phyloP scores from a whole-genome alignment of 2,888 invertebrate species.

The Onthophagus sagittarius region DNA sequence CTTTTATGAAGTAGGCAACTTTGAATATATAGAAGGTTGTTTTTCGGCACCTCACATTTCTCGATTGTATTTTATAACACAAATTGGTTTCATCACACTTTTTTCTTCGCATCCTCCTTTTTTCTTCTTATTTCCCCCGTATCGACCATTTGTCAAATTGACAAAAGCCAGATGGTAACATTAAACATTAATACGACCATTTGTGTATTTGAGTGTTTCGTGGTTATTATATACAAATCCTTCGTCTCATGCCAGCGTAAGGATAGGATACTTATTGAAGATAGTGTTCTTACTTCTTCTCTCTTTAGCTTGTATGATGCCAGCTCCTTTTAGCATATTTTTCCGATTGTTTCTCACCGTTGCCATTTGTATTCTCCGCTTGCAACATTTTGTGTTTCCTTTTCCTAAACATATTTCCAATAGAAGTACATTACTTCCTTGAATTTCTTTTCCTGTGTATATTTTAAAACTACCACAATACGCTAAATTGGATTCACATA shows the following conservation, averaged over 20 bases:
- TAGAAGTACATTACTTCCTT: slow-evolving; percentile 23
- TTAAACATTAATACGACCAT: too few species aligned
- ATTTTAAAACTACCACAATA: too few species aligned
- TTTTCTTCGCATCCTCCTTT: neutral
- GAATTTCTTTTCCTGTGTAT: slow-evolving; percentile 20
- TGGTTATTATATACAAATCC: slow-evolving; percentile 11
- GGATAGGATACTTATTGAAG: too few species aligned
- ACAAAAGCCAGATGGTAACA: too few species aligned
- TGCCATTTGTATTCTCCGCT: slow-evolving; percentile 24
- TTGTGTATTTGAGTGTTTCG: slow-evolving; percentile 20
- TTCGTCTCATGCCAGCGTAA: too few species aligned
- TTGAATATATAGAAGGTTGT: slow-evolving; percentile 27
- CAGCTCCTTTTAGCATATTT: slow-evolving; percentile 11
- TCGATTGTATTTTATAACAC: slow-evolving; percentile 28
- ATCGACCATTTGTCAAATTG: slow-evolving; percentile 11
- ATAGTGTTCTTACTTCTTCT: too few species aligned
- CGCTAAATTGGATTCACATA: slow-evolving; percentile 32
- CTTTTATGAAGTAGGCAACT: slow-evolving; percentile 20
- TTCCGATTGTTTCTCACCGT: slow-evolving; percentile 15
- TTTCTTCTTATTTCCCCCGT: slow-evolving; percentile 22
- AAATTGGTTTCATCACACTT: slow-evolving; percentile 24
- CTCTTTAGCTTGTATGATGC: too few species aligned
- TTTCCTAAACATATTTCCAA: slow-evolving; percentile 27
- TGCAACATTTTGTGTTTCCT: slow-evolving; percentile 24
- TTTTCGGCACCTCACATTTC: slow-evolving; percentile 25